Evolutionary conservation across 1,140 invertebrate species (phyloP), one percentile per base, ranked within the genome.

Genomic region (Coptotermes formosanus): DNA sequence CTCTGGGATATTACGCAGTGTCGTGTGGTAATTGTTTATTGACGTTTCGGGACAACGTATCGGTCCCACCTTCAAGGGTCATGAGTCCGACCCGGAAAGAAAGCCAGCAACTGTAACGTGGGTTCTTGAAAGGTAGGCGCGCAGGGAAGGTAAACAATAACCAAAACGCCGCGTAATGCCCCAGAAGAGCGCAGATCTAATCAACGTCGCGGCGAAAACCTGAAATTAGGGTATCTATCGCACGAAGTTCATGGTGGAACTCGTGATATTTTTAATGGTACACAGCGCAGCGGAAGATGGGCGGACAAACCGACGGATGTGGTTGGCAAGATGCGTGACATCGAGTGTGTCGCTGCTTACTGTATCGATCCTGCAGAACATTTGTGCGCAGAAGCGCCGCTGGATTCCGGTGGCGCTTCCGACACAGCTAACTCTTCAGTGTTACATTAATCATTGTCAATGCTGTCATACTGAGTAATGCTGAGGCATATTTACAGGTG

Each of bases 361-460:
- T 75, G 64, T 75, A 75, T 75, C 64, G 64, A 75, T 75, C 64
- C 25, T 11, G 25, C 9, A 30, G 25, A 30, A 30, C n/a, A 75
- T n/a, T 75, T 30, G 64, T 75, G 64, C 64, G 64, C 64, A 75
- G 64, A 30, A 75, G 64, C 64, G 9, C 25, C 64, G n/a, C 64
- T 14, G 64, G 64, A 75, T 75, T 8, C 64, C n/a, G 64, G 16
- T 16, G 64, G 64, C n/a, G 25, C 64, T 75, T 75, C 64, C 25
- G 25, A 30, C 64, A 30, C 25, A 75, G n/a, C 64, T 16, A 30
- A 75, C n/a, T 75, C 64, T 75, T 75, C 25, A 11, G 64, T 75
- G 64, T 75, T 8, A 75, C 64, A 75, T 75, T 75, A 75, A 75
- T 75, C 64, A 75, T 30, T 75, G 64, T 75, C 64, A 75, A 23